Base-by-base conservation (phyloP, 1,140 invertebrate species). In the Phenacoccus solenopsis region DNA sequence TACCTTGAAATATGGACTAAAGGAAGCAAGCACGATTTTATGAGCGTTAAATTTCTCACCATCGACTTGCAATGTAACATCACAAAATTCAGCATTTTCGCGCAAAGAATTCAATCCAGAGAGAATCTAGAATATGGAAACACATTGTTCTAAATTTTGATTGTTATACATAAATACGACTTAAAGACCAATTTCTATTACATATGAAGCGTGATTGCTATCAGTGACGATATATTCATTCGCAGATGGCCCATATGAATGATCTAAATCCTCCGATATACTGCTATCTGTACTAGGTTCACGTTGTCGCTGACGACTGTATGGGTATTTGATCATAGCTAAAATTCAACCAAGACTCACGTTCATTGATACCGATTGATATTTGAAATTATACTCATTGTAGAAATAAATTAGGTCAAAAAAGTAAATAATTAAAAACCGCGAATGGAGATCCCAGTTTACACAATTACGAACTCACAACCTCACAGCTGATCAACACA, bases 1-100 rank as follows among this genome's bases (percentile, higher is more conserved):
- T 9, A 90, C 89, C 82, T 94, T 93, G 77, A 97, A 97, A 78
- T 96, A 98, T 1, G 94, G 94, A 81, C 94, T 96, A 70, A 90
- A 91, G 0, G 94, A 91, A 3, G 94, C 93, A 56, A 98, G 81
- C 27, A 98, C 88, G 16, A 96, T 87, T 81, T 93, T 89, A 78
- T 98, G 95, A 1, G 90, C 93, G 74, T 90, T 87, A 77, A 96
- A 95, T 21, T 90, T 78, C 77, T 93, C 89, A 13, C 84, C 83
- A 35, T 90, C 91, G 16, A 96, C 90, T 80, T 92, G 87, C 22
- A 96, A 79, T 59, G 90, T 84, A 22, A 96, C 89, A 78, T 96
- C 93, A 16, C 84, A 86, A 7, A 86, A 78, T 72, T 85, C 82
- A 70, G 78, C 79, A 70, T 83, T 82, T 57, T 79, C 78, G 12